Evolutionary conservation across 2,888 invertebrate species (phyloP).

Genomic region (Leptopterna dolabrata): DNA sequence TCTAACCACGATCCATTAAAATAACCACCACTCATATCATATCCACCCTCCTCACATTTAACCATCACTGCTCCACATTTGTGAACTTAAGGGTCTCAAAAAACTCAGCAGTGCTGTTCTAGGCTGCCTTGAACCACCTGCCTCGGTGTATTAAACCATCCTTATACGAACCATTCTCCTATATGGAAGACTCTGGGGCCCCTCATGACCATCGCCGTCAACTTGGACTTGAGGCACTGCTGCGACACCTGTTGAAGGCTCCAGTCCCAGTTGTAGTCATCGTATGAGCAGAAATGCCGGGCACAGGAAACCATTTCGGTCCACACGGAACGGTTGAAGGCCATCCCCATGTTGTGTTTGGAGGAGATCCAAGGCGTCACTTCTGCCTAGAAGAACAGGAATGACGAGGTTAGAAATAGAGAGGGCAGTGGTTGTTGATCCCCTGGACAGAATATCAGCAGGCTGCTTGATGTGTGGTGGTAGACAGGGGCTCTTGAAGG

Average conservation of each 20-base stretch:
- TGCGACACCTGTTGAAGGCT: constrained; percentile 92
- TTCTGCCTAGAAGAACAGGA: constrained; percentile 77
- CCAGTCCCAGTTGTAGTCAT: constrained; percentile 99
- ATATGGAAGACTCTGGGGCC: constrained; percentile 98
- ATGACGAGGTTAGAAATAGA: not conserved
- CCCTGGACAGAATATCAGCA: too few species aligned
- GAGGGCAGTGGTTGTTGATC: too few species aligned
- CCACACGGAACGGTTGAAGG: constrained; percentile 91
- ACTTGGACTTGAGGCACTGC: constrained; percentile 79
- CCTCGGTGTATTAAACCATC: too few species aligned
- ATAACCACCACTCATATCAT: too few species aligned
- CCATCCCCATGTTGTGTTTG: constrained; percentile 99
- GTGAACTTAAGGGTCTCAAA: too few species aligned
- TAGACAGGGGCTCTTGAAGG: not conserved
- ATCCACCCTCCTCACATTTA: too few species aligned
- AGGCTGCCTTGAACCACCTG: too few species aligned
- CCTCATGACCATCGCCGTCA: constrained; percentile 89
- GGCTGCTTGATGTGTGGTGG: too few species aligned
- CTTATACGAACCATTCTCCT: constrained; percentile 90
- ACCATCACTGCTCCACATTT: too few species aligned
- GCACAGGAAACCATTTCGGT: constrained; percentile 82
- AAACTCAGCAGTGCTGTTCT: too few species aligned
- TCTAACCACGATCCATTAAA: too few species aligned
- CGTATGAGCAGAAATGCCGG: constrained; percentile 91
- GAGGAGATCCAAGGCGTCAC: constrained; percentile 95